phyloP scores from a whole-genome alignment of 2,888 invertebrate species.

The Phania funesta region DNA sequence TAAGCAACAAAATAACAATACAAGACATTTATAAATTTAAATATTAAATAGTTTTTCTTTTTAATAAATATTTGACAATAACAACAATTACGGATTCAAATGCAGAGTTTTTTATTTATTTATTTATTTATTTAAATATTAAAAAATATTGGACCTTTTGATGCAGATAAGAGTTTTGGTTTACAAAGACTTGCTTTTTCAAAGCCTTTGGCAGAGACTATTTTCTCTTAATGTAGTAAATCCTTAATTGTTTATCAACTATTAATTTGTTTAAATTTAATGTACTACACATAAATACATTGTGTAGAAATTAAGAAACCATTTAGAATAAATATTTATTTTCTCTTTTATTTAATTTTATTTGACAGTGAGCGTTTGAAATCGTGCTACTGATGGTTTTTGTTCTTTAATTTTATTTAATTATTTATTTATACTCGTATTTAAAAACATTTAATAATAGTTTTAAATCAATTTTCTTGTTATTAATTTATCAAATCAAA shows the following conservation, averaged over 20 bases:
- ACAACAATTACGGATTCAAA: constrained; percentile 44
- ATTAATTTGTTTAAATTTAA: constrained; percentile 6
- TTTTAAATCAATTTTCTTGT: too few species aligned
- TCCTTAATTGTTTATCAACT: not conserved
- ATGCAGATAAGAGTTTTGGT: constrained; percentile 25
- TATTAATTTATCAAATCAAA: too few species aligned
- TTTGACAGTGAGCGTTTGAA: not conserved
- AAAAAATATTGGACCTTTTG: constrained; percentile 64
- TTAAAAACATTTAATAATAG: too few species aligned
- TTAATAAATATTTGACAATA: constrained; percentile 35
- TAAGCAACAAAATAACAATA: constrained; percentile 48
- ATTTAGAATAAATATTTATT: constrained; percentile 40
- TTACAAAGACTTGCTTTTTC: constrained; percentile 2
- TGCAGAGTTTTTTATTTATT: not conserved
- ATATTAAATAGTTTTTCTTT: not conserved
- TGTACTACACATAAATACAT: not conserved
- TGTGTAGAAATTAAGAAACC: constrained; percentile 58
- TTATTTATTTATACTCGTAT: too few species aligned
- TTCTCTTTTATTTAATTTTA: not conserved
- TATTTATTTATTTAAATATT: constrained; percentile 29
- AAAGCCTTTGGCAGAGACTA: not conserved
- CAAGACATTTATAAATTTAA: constrained; percentile 46
- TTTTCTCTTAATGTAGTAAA: not conserved
- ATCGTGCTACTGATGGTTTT: not conserved
- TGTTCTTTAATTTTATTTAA: too few species aligned